Evolutionary conservation across 2,888 invertebrate species (phyloP).

Genomic region (Boloria euphrosyne): DNA sequence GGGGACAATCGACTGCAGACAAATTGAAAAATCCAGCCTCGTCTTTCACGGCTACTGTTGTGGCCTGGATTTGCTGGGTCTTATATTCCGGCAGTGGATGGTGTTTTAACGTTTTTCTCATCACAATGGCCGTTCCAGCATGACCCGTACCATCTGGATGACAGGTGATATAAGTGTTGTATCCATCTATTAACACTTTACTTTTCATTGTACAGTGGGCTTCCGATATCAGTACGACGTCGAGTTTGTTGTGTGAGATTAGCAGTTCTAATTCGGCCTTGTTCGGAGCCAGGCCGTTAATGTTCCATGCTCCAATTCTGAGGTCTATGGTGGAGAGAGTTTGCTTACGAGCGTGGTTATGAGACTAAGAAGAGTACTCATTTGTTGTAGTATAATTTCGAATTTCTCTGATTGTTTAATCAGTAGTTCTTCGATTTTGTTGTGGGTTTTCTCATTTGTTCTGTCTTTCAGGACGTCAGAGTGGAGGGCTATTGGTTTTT

Average conservation of each 20-base stretch:
- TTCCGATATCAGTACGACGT: conserved; percentile 39
- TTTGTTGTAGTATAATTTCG: conserved; percentile 35
- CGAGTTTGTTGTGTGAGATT: conserved; percentile 2
- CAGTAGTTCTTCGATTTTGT: conserved; percentile 28
- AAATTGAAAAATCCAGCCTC: not conserved
- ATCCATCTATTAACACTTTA: conserved; percentile 26
- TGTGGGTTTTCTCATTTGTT: not conserved
- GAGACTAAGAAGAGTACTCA: conserved; percentile 31
- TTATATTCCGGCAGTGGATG: conserved; percentile 8
- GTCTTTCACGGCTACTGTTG: not conserved
- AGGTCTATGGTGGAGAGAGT: conserved; percentile 18
- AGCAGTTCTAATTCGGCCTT: conserved; percentile 31
- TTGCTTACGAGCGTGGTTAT: conserved; percentile 30
- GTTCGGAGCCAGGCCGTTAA: conserved; percentile 37
- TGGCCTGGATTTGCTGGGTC: not conserved
- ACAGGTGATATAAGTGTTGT: conserved; percentile 27
- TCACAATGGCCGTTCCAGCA: conserved; percentile 14
- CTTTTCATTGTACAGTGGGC: conserved; percentile 30
- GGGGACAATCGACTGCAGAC: not conserved
- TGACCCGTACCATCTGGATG: conserved; percentile 33
- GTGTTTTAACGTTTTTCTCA: conserved; percentile 22
- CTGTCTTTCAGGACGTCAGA: conserved; percentile 3
- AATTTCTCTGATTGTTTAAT: conserved; percentile 39
- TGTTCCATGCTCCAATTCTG: conserved; percentile 39
- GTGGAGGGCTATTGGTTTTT: not conserved